Base-by-base conservation (phyloP, 1,140 invertebrate species). In the Drosophila albomicans region DNA sequence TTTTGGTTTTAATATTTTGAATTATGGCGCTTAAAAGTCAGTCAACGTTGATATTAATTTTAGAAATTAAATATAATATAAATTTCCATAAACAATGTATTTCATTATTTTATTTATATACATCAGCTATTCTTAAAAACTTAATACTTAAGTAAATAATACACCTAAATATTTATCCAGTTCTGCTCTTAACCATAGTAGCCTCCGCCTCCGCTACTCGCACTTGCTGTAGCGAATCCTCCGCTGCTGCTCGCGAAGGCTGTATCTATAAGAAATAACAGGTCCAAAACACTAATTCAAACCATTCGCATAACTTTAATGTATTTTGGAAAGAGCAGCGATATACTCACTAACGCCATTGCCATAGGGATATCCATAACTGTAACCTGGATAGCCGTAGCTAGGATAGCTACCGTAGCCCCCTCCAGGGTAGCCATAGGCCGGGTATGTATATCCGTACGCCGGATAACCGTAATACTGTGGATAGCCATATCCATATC, bases 231-330 rank as follows among this genome's bases (percentile, higher is more conserved):
- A 38, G 82, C 73, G 56, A 87, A 85, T 49, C 90, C 87, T 28
- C 90, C 82, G 49, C 78, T 91, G 74, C 90, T 91, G 59, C 90
- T 92, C 10, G 91, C 84, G 71, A 73, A 92, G 5, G 84, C 87
- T 3, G 87, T 91, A 59, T 75, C 91, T 92, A 88, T 11, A 85
- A 58, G 8, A 92, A 67, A 61, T 75, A 92, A 76, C 84, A 92
- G 5, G 73, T 79, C 91, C 91, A 92, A 61, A 92, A 91, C 84
- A 92, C 91, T 92, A 75, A 63, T 70, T 67, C 43, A 59, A 63
- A 25, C 48, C 28, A 59, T 54, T 71, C 13, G 61, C 16, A 54
- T 16, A 52, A 58, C 38, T 16, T 41, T 10, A 6, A 59, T 30
- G 38, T 75, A 28, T 66, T 41, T 68, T 15, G 20, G 13, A 30